Evolutionary conservation across 37 sponge, comb jelly and placozoan genomes (phyloP).

Genomic region (Ephydatia muelleri): DNA sequence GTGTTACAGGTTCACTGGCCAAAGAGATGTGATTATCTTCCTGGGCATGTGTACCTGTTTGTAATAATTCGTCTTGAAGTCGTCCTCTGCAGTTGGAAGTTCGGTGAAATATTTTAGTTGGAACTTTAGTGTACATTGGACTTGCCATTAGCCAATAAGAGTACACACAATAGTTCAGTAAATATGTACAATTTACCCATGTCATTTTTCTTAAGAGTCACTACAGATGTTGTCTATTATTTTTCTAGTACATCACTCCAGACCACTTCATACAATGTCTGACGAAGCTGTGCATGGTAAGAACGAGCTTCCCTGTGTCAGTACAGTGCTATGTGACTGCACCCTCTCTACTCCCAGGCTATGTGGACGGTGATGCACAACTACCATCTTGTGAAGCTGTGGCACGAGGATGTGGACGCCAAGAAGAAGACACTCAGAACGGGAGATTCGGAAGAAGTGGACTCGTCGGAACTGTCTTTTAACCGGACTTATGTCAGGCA

Average conservation of each 20-base stretch:
- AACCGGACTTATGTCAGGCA: conserved; percentile 58
- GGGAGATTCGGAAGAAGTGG: neutral
- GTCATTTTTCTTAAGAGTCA: neutral
- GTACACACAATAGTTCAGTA: too few species aligned
- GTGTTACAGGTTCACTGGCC: too few species aligned
- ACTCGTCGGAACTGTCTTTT: conserved; percentile 32
- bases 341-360: conserved; percentile 28
- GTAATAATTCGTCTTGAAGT: neutral
- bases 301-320: neutral
- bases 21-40: conserved; percentile 6
- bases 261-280: conserved; percentile 60
- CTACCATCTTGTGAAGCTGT: conserved; percentile 60
- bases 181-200: neutral
- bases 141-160: too few species aligned
- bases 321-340: neutral
- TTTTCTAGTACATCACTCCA: conserved; percentile 27
- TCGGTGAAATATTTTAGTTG: too few species aligned
- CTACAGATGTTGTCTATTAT: too few species aligned
- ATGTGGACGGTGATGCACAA: conserved; percentile 78
- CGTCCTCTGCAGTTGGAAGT: too few species aligned
- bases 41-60: neutral
- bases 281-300: conserved; percentile 53
- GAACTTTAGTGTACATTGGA: too few species aligned
- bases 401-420: conserved; percentile 41
- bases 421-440: neutral